Base-by-base conservation (phyloP, 2,888 invertebrate genomes). In the Tribolium freemani region DNA sequence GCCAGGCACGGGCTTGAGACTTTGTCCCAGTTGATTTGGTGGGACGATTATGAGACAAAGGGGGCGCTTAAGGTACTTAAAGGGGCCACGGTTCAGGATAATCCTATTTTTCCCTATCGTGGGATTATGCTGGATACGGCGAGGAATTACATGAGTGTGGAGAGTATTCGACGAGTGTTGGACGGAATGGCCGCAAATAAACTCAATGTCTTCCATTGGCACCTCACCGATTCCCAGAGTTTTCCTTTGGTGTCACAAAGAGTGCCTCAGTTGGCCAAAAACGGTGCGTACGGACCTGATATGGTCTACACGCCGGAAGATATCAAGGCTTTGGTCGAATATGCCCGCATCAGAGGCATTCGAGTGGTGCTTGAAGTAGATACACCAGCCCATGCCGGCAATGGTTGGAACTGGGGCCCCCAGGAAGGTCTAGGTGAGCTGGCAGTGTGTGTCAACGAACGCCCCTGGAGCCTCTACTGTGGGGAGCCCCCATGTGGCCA, bases 181-280 rank as follows among this genome's bases (percentile, higher is more conserved):
- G 93, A 95, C 71, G 96, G 94, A 1, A 97, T 98, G 97, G 92
- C 94, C 0, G 92, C 94, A 53, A 92, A 93, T 80, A 98, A 98
- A 86, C 86, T 97, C 76, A 98, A 98, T 87, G 94, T 95, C 1
- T 94, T 98, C 83, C 97, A 98, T 83, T 97, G 97, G 97, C 95
- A 96, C 82, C 89, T 94, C 30, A 93, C 93, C 3, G 98, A 98
- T 85, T 95, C 96, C 9, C 96, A 97, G 85, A 96, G 96, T 77
- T 97, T 97, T 86, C 97, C 98, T 0, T 92, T 95, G 84, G 91
- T 93, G 74, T 90, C 95, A 2, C 90, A 91, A 20, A 89, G 91
- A 74, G 93, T 92, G 64, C 96, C 96, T 0, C 91, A 94, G 83
- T 87, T 96, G 83, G 93, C 94, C 0, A 90, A 91, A 75, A 93